These are phyloP conservation scores for Thalassophryne amazonica DNA, from an alignment of 2,797 vertebrate species.

Conservation along the genomic window DNA sequence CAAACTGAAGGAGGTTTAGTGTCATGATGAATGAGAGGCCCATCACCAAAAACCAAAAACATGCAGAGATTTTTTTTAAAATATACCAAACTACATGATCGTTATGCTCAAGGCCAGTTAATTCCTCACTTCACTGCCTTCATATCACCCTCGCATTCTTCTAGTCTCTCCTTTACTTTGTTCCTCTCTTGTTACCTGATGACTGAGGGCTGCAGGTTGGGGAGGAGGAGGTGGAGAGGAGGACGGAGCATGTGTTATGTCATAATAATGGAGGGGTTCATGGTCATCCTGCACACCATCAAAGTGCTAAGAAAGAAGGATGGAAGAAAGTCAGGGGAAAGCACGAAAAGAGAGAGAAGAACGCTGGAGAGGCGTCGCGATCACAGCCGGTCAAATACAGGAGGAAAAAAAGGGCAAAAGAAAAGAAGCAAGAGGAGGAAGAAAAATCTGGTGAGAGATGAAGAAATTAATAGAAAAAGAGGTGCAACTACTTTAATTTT, in stretches of 20 bases:
- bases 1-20: neutral
- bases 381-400: neutral
- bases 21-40: neutral
- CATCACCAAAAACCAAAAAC: no score
- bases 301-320: slow-evolving; percentile 73
- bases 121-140: neutral
- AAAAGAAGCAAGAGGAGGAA: slow-evolving; percentile 2
- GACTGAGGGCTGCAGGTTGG: slow-evolving; percentile 39
- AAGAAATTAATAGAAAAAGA: slow-evolving; percentile 4
- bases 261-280: slow-evolving; percentile 77
- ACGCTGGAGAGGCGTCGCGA: slow-evolving; percentile 1
- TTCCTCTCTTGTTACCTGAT: slow-evolving; percentile 68
- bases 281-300: slow-evolving; percentile 79
- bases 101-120: no score
- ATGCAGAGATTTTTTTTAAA: no score
- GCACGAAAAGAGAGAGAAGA: slow-evolving; percentile 12
- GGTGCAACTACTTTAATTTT: slow-evolving; percentile 28
- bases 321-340: slow-evolving; percentile 31
- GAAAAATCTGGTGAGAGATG: slow-evolving; percentile 14
- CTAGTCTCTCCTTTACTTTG: slow-evolving; percentile 42
- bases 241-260: slow-evolving; percentile 64
- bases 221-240: slow-evolving; percentile 45
- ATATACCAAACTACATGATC: no score
- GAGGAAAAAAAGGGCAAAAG: neutral
- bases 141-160: slow-evolving; percentile 42